A percentile compares a stretch with the other conserved stretches of the same genome.
phyloP scores from a whole-genome alignment of 2,113 vertebrate species.

The Lamprologus speciosus region DNA sequence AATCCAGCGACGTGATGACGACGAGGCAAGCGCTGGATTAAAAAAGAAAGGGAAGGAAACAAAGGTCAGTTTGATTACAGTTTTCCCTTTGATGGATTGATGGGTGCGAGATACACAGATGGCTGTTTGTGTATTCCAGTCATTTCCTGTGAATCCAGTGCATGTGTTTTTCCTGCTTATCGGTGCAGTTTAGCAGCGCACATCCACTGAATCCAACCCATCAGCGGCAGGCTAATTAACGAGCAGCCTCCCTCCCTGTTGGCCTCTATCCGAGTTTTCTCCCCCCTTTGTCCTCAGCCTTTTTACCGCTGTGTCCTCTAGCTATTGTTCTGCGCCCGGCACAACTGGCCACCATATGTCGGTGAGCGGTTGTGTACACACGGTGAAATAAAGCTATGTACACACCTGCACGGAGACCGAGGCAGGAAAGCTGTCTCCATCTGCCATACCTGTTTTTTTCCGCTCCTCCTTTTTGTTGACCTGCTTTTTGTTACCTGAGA shows the following conservation, averaged over 20 bases:
- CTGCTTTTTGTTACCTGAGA: not conserved
- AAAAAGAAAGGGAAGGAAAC: not conserved
- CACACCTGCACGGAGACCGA: constrained; percentile 43
- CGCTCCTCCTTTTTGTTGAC: not conserved
- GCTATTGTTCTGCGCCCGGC: constrained; percentile 9
- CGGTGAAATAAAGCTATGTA: constrained; percentile 19
- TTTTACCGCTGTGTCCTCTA: not conserved
- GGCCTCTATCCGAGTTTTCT: constrained; percentile 10
- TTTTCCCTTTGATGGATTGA: too few relatives aligned
- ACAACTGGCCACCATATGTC: not conserved
- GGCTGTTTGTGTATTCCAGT: not conserved
- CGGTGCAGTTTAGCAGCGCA: not conserved
- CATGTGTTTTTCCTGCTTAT: not conserved
- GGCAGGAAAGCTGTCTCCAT: not conserved
- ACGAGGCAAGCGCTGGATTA: not conserved
- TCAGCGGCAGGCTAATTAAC: not conserved
- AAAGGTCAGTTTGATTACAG: constrained; percentile 29
- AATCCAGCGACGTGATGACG: not conserved
- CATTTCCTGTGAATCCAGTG: not conserved
- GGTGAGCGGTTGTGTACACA: constrained; percentile 11
- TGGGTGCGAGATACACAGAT: not conserved
- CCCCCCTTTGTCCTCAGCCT: constrained; percentile 38
- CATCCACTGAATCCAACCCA: not conserved
- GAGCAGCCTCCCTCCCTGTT: constrained; percentile 12
- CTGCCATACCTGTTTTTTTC: constrained; percentile 4